Conservation (phyloP, 1,140 invertebrate genomes). For the Cherax quadricarinatus region DNA sequence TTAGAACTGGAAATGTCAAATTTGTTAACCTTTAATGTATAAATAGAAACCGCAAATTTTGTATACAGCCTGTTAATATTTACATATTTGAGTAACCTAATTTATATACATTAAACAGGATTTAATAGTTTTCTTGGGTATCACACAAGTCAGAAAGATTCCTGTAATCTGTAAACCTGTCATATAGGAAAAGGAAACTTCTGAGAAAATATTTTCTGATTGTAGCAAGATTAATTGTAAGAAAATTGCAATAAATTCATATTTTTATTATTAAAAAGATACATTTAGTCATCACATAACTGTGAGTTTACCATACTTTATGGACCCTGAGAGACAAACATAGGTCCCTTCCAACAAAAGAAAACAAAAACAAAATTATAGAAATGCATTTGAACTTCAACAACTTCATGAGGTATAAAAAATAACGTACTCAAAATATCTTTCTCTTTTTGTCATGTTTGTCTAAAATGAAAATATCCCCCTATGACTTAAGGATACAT, state of each 20-base stretch:
- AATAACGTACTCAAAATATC: constrained; percentile 61
- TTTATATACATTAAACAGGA: too few species aligned
- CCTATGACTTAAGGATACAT: constrained; percentile 26
- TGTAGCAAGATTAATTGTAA: not conserved
- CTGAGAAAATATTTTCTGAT: too few species aligned
- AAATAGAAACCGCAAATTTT: too few species aligned
- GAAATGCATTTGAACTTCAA: constrained; percentile 53
- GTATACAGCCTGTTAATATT: too few species aligned
- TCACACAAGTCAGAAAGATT: too few species aligned
- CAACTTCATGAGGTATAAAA: constrained; percentile 63
- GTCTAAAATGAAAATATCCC: constrained; percentile 32
- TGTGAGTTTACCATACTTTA: constrained; percentile 65
- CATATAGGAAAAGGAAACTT: too few species aligned
- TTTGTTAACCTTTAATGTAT: too few species aligned
- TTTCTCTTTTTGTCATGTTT: constrained; percentile 57
- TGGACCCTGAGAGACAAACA: constrained; percentile 65
- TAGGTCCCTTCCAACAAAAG: constrained; percentile 66
- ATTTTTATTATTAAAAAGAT: constrained; percentile 60
- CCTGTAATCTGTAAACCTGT: too few species aligned
- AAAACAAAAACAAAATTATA: constrained; percentile 40
- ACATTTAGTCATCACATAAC: constrained; percentile 65
- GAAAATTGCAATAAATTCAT: not conserved
- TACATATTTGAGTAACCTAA: too few species aligned
- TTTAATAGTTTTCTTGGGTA: too few species aligned
- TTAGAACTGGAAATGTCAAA: too few species aligned